Evolutionary conservation across 2,888 invertebrate genomes (phyloP).

Genomic region (Himalopsyche japonica): DNA sequence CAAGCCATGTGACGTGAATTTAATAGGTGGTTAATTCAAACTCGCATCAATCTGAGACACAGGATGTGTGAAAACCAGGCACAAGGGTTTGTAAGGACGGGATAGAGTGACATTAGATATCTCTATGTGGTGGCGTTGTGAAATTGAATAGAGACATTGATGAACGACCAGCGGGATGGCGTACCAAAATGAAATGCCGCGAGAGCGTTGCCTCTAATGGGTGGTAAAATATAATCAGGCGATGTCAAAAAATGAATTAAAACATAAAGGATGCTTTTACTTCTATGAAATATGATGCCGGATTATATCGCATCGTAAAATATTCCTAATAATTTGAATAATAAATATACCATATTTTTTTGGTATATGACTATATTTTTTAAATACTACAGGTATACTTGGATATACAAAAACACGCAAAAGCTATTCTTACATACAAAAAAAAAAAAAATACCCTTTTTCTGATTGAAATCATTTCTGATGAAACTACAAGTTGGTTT

Average conservation of each 20-base stretch:
- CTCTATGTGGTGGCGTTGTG: slow-evolving; percentile 12
- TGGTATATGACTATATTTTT: too few species aligned
- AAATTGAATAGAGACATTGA: slow-evolving; percentile 37
- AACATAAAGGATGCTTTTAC: neutral
- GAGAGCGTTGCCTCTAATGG: neutral
- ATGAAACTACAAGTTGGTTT: too few species aligned
- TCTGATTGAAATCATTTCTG: too few species aligned
- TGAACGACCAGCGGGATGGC: slow-evolving; percentile 23
- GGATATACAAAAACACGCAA: too few species aligned
- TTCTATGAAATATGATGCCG: too few species aligned
- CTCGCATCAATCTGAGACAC: neutral
- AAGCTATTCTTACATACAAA: too few species aligned
- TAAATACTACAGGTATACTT: too few species aligned
- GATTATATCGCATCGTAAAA: too few species aligned
- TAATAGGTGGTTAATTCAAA: neutral
- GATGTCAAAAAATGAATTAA: neutral
- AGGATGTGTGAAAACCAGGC: neutral
- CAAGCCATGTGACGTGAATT: neutral
- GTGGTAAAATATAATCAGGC: neutral
- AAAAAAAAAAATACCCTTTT: too few species aligned
- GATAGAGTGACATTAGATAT: slow-evolving; percentile 23
- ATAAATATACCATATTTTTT: too few species aligned
- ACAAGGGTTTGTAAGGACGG: neutral
- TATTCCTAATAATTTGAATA: too few species aligned
- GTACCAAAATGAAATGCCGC: neutral